Percentiles rank a stretch among this genome's conserved stretches.
Evolutionary conservation across 2,113 vertebrate species (phyloP).

Genomic region (Sander lucioperca): DNA sequence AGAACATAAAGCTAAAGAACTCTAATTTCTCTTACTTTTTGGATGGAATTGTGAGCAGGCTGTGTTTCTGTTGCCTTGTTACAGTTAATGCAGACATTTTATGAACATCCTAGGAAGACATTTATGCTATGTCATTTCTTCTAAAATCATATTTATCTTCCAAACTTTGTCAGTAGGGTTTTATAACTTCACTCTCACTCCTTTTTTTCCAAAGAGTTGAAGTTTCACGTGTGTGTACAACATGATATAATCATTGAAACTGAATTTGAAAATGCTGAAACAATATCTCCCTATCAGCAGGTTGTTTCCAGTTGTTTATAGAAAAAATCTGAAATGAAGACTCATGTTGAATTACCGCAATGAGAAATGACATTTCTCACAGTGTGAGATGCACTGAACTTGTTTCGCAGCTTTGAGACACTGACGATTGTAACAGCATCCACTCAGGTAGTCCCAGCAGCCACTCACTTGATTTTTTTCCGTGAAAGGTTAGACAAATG

Average conservation of each 20-base stretch:
- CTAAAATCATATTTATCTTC: neutral
- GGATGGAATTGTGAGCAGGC: constrained; percentile 43
- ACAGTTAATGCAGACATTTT: constrained; percentile 16
- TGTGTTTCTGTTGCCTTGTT: constrained; percentile 28
- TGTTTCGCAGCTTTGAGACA: constrained; percentile 21
- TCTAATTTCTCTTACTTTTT: constrained; percentile 51
- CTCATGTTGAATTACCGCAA: neutral
- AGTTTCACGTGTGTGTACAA: neutral
- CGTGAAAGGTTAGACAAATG: constrained; percentile 77
- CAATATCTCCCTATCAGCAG: no score
- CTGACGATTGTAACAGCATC: constrained; percentile 37
- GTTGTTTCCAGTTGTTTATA: neutral
- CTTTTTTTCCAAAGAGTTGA: neutral
- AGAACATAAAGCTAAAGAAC: constrained; percentile 55
- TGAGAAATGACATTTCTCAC: neutral
- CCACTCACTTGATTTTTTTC: constrained; percentile 41
- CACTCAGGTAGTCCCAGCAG: constrained; percentile 35
- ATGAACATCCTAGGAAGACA: constrained; percentile 1
- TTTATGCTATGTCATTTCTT: neutral
- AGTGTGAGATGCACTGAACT: constrained; percentile 16
- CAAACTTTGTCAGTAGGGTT: neutral
- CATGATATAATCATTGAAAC: neutral
- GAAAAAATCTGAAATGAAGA: neutral
- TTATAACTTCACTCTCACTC: neutral
- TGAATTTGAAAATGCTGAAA: neutral